Evolutionary conservation across 1,140 invertebrate species (phyloP), one percentile per base, ranked within the genome.

Genomic region (Meloidogyne hapla): DNA sequence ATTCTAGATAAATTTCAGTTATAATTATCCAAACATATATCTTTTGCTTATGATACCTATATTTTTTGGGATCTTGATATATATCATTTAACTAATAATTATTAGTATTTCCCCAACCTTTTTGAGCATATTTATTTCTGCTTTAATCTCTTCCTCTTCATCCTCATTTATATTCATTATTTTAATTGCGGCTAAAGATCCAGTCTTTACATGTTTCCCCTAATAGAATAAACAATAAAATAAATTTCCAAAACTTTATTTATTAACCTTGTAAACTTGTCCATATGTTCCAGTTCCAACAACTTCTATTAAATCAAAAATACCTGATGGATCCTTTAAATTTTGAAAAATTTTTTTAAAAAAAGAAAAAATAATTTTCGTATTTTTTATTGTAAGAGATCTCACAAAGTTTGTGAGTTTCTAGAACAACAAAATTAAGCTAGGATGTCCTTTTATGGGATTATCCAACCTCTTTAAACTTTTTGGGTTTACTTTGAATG

Each of bases 271-370:
- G 87, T 98, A 99, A 74, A 99, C 97, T 91, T 99, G 96, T 80
- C 97, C 97, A 90, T 99, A 99, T 26, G 97, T 99, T 87, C 97
- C 97, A 94, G 98, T 99, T 88, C 97, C 97, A 75, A 99, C 96
- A 64, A 99, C 96, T 92, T 99, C 97, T 88, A 99, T 98, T 74
- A 99, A 90, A 88, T 99, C 96, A 90, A 99, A 99, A 87, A 99
- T 98, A 82, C 97, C 97, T 88, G 95, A 94, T 82, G 97, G 97
- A 90, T 99, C 96, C 94, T 98, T 42, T 77, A 86, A 76, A 42
- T 62, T n/a, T n/a, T 63, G 38, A 33, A 9, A 9, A 74, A 26
- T 33, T 66, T 74, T 33, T 18, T 2, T 12, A 6, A 12, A 2
- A 9, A 6, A 21, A 40, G 4, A 62, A 71, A 62, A 71, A 21